Evolutionary conservation across 2,797 vertebrate species (phyloP), one percentile per base, ranked within the genome.

Genomic region (Nannoperca australis): DNA sequence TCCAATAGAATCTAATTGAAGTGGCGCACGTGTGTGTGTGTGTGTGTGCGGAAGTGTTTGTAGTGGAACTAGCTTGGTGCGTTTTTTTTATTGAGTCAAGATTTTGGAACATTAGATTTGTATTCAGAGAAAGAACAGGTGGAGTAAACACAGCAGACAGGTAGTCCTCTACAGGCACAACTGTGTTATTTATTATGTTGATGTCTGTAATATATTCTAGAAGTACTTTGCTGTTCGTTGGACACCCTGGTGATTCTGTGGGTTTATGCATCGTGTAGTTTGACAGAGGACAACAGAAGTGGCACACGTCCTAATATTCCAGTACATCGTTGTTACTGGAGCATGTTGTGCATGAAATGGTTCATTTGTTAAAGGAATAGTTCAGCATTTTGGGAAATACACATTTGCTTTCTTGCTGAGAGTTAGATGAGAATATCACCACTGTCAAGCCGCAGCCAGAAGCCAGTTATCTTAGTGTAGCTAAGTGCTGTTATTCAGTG

Each of bases 1-100:
- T 91, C 89, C 92, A 93, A 89, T 91, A 91, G 81, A 92, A 93
- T 93, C 84, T 94, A 93, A 94, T 93, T 93, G 90, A 88, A 92
- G 82, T 87, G 83, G 83, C 78, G 66, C 58, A 63, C 36, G 38
- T 34, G 66, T 62, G 74, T 77, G 85, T 47, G 30, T 38, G 44
- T 36, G 67, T 58, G 22, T 45, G 27, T 4, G 8, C 24, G 3
- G 13, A 3, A 73, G 44, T 42, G 32, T 77, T 17, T 71, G 62
- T 14, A 13, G 50, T 70, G 69, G 51, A 36, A 42, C 24, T 47
- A 24, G 14, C 27, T 79, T 47, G 56, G 76, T 50, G 67, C 51
- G 54, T 47, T 84, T 76, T 36, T 66, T 36, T 63, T 50, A 65
- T 78, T 74, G 30, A 62, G 18, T 36, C 7, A 42, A 58, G 47